A percentile compares a stretch with the other conserved stretches of the same genome.
Conservation (phyloP, 2,797 vertebrate species). For the Acanthiza pusilla region DNA sequence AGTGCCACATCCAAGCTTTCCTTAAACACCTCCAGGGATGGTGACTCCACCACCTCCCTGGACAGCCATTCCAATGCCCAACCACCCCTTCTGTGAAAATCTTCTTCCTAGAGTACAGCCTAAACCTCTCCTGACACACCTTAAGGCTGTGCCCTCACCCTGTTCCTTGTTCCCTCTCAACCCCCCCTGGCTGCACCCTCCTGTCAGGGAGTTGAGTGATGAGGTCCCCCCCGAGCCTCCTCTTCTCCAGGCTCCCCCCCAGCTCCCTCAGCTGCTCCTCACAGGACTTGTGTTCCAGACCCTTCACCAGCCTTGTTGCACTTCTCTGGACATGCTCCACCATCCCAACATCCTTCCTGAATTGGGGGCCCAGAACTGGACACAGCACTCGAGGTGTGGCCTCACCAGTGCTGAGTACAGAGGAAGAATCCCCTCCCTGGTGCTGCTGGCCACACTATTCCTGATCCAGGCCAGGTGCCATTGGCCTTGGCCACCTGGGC, state of each 20-base stretch:
- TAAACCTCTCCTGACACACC: too few relatives aligned
- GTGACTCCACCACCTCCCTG: too few relatives aligned
- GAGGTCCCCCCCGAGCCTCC: neutral
- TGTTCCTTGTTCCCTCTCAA: neutral
- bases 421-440: neutral
- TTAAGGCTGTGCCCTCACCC: neutral
- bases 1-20: neutral
- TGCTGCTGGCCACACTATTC: neutral
- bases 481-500: neutral
- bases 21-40: neutral
- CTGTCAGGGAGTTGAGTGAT: neutral
- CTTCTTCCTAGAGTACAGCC: neutral
- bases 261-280: neutral
- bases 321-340: neutral
- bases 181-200: neutral
- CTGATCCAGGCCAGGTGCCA: neutral
- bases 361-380: neutral
- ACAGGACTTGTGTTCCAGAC: neutral
- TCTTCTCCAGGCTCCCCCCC: neutral
- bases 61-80: neutral
- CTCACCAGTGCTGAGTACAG: neutral
- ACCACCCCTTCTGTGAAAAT: too few relatives aligned
- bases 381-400: fast-evolving
- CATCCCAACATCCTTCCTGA: neutral
- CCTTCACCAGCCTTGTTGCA: neutral